Evolutionary conservation across 2,888 invertebrate species (phyloP).

Genomic region (Cancer borealis): DNA sequence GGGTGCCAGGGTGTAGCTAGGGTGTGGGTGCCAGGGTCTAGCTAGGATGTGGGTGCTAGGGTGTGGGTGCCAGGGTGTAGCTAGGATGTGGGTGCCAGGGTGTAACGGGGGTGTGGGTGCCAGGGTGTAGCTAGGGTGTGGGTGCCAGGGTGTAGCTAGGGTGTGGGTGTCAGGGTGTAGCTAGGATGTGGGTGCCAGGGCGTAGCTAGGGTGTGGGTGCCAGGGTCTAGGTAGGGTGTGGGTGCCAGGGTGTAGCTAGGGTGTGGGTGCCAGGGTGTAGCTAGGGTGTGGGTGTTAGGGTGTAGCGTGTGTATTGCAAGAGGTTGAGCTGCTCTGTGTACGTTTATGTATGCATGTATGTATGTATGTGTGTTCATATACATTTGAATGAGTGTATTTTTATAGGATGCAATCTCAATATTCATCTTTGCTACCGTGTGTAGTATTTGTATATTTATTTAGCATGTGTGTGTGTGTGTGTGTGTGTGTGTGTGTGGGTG

Average conservation of each 20-base stretch:
- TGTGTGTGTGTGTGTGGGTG: slow-evolving; percentile 24
- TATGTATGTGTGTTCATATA: not conserved
- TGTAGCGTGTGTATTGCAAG: not conserved
- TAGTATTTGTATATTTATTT: not conserved
- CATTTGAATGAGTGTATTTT: not conserved
- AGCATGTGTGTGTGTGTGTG: slow-evolving; percentile 23
- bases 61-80: not conserved
- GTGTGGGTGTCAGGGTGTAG: not conserved
- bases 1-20: not conserved
- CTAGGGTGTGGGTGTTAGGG: not conserved
- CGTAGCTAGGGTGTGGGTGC: not conserved
- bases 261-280: not conserved
- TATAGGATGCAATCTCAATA: not conserved
- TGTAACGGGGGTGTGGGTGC: not conserved
- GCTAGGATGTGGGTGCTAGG: not conserved
- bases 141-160: not conserved
- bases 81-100: not conserved
- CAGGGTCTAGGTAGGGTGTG: too few species aligned
- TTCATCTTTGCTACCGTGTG: not conserved
- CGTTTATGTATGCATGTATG: not conserved
- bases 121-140: not conserved
- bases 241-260: too few species aligned
- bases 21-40: not conserved
- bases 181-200: not conserved
- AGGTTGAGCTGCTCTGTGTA: not conserved